Percentiles rank a stretch among this genome's conserved stretches.
phyloP scores from a whole-genome alignment of 2,797 vertebrate genomes.

The Chloroceryle inda region DNA sequence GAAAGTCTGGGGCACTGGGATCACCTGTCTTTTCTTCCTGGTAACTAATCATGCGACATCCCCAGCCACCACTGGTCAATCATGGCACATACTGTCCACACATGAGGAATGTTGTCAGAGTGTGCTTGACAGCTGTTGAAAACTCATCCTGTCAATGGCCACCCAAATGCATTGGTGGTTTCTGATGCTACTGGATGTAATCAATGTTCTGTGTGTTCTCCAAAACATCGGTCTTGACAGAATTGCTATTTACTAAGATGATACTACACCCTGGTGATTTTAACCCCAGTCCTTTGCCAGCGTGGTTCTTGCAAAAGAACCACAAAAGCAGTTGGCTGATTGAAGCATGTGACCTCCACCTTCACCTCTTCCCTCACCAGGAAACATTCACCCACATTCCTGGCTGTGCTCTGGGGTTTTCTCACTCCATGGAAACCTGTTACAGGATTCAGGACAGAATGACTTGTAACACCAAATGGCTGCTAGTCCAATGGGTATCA shows the following conservation, averaged over 20 bases:
- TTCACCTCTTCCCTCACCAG: not conserved
- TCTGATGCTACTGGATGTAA: not conserved
- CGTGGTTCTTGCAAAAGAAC: fast-evolving
- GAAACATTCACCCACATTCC: not conserved
- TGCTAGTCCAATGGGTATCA: too few species aligned
- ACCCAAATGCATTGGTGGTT: fast-evolving
- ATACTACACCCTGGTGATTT: fast-evolving
- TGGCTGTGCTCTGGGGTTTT: fast-evolving
- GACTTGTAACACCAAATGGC: too few species aligned
- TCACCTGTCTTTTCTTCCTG: fast-evolving
- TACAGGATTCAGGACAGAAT: too few species aligned
- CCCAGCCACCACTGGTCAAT: not conserved
- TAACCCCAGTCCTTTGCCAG: not conserved
- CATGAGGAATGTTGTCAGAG: fast-evolving
- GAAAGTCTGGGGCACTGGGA: not conserved
- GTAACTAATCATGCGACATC: not conserved
- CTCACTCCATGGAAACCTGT: not conserved
- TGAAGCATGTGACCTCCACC: fast-evolving
- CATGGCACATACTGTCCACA: fast-evolving
- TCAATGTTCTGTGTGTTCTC: not conserved
- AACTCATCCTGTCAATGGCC: not conserved
- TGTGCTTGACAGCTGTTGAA: not conserved
- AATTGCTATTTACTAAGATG: not conserved
- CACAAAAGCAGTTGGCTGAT: not conserved
- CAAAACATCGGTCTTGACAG: not conserved